Evolutionary conservation across 2,113 vertebrate genomes (phyloP), one percentile per base, ranked within the genome.

Genomic region (Pluvialis apricaria): DNA sequence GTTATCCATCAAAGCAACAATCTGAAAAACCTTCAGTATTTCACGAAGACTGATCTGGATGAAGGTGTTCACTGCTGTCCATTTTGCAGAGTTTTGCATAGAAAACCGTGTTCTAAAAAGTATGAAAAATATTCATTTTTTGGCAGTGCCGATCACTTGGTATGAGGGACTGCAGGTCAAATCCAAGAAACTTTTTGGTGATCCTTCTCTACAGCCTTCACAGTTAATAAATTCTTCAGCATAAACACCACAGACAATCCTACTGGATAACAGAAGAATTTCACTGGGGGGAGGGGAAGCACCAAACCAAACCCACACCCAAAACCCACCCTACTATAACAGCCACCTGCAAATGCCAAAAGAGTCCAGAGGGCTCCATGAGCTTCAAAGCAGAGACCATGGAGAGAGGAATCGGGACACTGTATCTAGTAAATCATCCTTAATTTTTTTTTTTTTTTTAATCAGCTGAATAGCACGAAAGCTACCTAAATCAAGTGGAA

Each of bases 131-230:
- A 44, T 11, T 54, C 1, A 20, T 5, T 66, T 64, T 60, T 64
- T 25, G 3, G 32, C n/a, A 76, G 11, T 7, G 5, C 12, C 6
- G 1, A 44, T 10, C 26, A 4, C 34, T 14, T 5, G 1, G 13
- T 9, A 3, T 5, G 13, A 68, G 24, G 4, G 8, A 19, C 21
- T 60, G 10, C 36, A 86, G 20, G 65, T 65, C 57, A 88, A 64
- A 79, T 65, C 22, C 36, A 76, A 80, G 21, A 38, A 81, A 65
- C 18, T 60, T 79, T 58, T 44, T 6, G 1, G 51, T 45, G 71
- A 65, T 51, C 38, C 19, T 64, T 60, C 64, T 68, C 21, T 22
- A 25, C 13, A 93, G 47, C 29, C 42, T 62, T 49, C 66, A 57
- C 7, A 69, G 61, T 12, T 42, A 84, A 68, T 14, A 86, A 65